Percentiles rank a stretch among this genome's conserved stretches.
Conservation (phyloP, 1,140 invertebrate genomes). For the Hyles vespertilio region DNA sequence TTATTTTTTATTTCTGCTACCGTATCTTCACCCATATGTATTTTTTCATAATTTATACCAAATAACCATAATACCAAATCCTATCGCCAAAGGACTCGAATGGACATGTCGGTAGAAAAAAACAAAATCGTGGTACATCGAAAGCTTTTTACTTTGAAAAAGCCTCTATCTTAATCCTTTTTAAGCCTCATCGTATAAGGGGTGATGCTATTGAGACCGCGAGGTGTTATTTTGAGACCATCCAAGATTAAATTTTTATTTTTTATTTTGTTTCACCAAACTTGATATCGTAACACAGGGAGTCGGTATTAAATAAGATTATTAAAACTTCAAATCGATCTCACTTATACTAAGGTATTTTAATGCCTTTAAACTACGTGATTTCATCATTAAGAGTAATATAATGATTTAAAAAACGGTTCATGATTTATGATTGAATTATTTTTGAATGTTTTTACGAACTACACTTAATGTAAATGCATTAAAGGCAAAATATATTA, state of each 20-base stretch:
- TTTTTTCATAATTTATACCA: too few species aligned
- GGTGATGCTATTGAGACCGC: constrained; percentile 53
- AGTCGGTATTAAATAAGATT: constrained; percentile 23
- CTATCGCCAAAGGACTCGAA: constrained; percentile 25
- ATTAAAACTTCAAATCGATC: too few species aligned
- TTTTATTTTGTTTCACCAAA: constrained; percentile 34
- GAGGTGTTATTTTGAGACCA: constrained; percentile 64
- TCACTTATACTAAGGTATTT: too few species aligned
- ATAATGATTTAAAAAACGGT: too few species aligned
- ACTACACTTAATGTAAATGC: too few species aligned
- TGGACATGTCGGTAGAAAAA: constrained; percentile 40
- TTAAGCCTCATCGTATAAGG: constrained; percentile 57
- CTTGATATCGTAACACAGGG: constrained; percentile 53
- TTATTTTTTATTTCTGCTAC: too few species aligned
- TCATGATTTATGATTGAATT: too few species aligned
- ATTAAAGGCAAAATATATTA: too few species aligned
- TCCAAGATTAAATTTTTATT: constrained; percentile 56
- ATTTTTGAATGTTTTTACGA: too few species aligned
- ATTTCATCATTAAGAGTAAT: too few species aligned
- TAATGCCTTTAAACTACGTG: too few species aligned
- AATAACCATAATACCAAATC: constrained; percentile 8
- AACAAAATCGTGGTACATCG: constrained; percentile 55
- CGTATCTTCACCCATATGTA: too few species aligned
- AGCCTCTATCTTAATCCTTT: constrained; percentile 72
- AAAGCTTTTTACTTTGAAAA: constrained; percentile 69